Evolutionary conservation across 2,888 invertebrate genomes (phyloP).

Genomic region (Leptopterna dolabrata): DNA sequence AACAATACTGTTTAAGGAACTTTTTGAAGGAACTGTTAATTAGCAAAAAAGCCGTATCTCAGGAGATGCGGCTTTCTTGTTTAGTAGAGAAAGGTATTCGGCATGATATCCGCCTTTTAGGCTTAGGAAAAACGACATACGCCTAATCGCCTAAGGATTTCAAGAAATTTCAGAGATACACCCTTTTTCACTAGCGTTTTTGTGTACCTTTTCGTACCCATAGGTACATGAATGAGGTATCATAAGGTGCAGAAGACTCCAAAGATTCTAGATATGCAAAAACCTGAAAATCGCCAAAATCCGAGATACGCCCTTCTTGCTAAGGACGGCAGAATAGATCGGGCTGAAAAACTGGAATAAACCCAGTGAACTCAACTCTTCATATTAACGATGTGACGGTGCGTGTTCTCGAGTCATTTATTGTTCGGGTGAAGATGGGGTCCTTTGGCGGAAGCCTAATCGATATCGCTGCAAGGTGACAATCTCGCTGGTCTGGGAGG

Average conservation of each 20-base stretch:
- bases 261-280: neutral
- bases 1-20: too few relatives aligned
- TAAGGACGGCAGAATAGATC: neutral
- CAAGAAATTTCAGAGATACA: neutral
- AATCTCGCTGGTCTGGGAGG: too few relatives aligned
- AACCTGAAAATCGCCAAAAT: neutral
- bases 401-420: too few relatives aligned
- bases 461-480: too few relatives aligned
- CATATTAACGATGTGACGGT: too few relatives aligned
- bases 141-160: neutral
- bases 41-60: neutral
- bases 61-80: neutral
- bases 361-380: too few relatives aligned
- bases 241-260: neutral
- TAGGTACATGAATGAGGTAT: neutral
- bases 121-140: neutral
- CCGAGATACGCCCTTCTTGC: neutral
- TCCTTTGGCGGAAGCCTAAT: too few relatives aligned
- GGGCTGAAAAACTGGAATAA: too few relatives aligned
- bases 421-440: too few relatives aligned
- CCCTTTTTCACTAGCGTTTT: neutral
- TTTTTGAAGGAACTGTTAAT: neutral
- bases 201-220: neutral
- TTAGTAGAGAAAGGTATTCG: neutral
- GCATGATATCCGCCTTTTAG: neutral